A percentile compares a stretch with the other conserved stretches of the same genome.
These are phyloP conservation scores for Pogonomyrmex barbatus DNA, from an alignment of 1,140 invertebrate genomes.

Conservation along the genomic window DNA sequence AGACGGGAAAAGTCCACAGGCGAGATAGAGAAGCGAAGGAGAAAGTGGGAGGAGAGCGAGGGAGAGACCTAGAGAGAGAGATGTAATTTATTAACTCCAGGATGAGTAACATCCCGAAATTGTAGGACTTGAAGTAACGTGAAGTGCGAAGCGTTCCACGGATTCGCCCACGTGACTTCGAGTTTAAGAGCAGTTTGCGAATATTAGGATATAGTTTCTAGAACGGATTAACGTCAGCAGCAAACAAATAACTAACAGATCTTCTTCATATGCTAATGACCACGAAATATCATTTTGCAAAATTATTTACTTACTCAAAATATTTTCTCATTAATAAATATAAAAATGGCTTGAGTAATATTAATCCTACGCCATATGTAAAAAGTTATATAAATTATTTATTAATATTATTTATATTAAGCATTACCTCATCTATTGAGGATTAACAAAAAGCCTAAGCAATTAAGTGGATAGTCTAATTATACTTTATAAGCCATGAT, in stretches of 20 bases:
- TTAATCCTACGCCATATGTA: not conserved
- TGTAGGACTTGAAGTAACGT: constrained; percentile 28
- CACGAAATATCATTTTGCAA: not conserved
- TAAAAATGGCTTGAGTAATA: not conserved
- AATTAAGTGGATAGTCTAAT: constrained; percentile 2
- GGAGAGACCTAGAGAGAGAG: not conserved
- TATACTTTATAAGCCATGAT: not conserved
- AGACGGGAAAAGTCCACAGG: constrained; percentile 20
- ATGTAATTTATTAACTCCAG: constrained; percentile 50
- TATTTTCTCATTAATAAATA: constrained; percentile 9
- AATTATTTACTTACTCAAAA: not conserved
- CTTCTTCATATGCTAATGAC: too few species aligned
- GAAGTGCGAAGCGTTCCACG: constrained; percentile 26
- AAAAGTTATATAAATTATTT: not conserved
- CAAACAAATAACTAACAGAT: constrained; percentile 36
- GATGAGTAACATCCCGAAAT: constrained; percentile 41
- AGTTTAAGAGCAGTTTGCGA: constrained; percentile 47
- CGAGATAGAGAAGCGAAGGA: not conserved
- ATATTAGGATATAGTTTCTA: constrained; percentile 18
- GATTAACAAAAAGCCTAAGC: constrained; percentile 28
- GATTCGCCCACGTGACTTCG: constrained; percentile 55
- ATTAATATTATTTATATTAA: not conserved
- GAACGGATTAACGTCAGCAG: constrained; percentile 20
- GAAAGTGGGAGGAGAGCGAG: too few species aligned
- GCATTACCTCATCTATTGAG: constrained; percentile 5